Evolutionary conservation across 2,797 vertebrate genomes (phyloP).

Genomic region (Sarcoramphus papa): DNA sequence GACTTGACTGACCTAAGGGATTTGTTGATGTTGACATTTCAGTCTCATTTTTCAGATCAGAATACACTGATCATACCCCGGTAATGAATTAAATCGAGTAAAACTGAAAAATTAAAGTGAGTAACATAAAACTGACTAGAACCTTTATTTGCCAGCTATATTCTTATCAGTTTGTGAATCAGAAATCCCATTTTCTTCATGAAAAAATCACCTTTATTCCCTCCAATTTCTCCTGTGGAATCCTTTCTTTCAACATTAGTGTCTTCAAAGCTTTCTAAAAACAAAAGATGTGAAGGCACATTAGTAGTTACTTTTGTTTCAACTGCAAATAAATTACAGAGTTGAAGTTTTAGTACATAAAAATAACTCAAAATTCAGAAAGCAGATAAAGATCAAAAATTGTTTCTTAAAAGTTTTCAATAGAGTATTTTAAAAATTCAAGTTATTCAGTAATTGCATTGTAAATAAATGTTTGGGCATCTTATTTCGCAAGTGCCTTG

Average conservation of each 20-base stretch:
- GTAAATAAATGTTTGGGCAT: not conserved
- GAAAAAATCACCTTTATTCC: not conserved
- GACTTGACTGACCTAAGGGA: not conserved
- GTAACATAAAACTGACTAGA: not conserved
- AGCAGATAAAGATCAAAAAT: not conserved
- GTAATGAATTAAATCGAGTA: not conserved
- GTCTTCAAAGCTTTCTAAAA: conserved; percentile 10
- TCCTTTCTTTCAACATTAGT: not conserved
- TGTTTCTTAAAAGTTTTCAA: not conserved
- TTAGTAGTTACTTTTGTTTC: conserved; percentile 2
- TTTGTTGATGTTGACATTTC: conserved; percentile 37
- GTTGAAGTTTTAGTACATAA: not conserved
- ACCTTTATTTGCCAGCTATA: conserved; percentile 20
- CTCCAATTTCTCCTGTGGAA: not conserved
- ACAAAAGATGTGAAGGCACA: not conserved
- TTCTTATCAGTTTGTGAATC: not conserved
- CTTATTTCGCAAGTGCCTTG: not conserved
- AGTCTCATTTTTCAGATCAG: not conserved
- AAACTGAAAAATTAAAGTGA: conserved; percentile 16
- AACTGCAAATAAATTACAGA: not conserved
- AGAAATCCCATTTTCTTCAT: not conserved
- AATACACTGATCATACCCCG: not conserved
- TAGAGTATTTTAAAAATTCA: not conserved
- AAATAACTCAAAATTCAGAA: not conserved
- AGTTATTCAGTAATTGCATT: not conserved